Base-by-base conservation (phyloP, 2,888 invertebrate species). In the Cataglyphis rosenhaueri region DNA sequence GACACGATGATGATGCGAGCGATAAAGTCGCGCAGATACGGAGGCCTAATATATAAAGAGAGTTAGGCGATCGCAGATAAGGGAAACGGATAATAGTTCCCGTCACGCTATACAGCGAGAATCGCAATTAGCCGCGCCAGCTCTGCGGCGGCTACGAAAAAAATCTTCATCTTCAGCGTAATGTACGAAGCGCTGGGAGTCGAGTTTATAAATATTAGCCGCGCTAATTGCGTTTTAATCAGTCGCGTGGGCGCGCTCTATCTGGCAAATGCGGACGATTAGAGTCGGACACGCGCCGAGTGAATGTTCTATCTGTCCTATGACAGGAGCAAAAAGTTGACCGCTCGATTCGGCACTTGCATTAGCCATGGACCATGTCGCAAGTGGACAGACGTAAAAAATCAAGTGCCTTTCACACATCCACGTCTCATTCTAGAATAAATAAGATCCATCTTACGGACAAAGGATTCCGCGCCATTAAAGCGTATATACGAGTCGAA, bases 61-160 rank as follows among this genome's bases (percentile, higher is more conserved):
- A 32, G 70, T 79, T 79, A 79, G 78, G 44, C 57, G 78, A 79
- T 79, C 78, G 70, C 70, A 79, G 78, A 79, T 79, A 79, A 79
- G 78, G 59, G 59, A 79, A 70, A 70, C 44, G 70, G 48, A 70
- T 79, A 79, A 79, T 79, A 70, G 70, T 70, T 70, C 59, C 59
- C 70, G 78, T 79, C 78, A 79, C 78, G 78, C 78, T 35, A 70
- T 61, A 75, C 29, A 41, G 44, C 70, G 78, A 70, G 78, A 79
- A 78, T 78, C 78, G 78, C 78, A 79, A 79, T 79, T 79, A 79
- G 78, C 70, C 35, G 78, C 68, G 78, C 59, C 35, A 59, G 61
- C 78, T n/a, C 8, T 70, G 59, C 70, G 35, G 59, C 35, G 25
- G n/a, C 44, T 35, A 25, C 78, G 70, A 35, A 79, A 78, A 12